Evolutionary conservation across 2,888 invertebrate genomes (phyloP).

Genomic region (Erebia epiphron): DNA sequence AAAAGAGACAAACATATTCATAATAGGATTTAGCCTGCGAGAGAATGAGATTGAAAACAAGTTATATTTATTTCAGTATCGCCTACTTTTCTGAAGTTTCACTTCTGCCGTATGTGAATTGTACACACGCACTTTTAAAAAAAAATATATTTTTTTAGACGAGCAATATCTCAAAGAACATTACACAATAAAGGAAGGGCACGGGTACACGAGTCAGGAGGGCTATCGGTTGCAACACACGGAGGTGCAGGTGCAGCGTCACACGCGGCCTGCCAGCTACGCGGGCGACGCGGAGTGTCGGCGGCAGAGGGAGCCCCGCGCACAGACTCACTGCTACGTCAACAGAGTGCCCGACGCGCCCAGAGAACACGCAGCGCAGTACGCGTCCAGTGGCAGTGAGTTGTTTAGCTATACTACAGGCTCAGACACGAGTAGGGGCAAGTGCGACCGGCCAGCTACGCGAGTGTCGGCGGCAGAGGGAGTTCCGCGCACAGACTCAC

Average conservation of each 20-base stretch:
- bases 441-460: constrained; percentile 67
- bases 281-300: constrained; percentile 59
- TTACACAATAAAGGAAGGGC: constrained; percentile 72
- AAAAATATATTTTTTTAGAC: constrained; percentile 52
- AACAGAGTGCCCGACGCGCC: constrained; percentile 51
- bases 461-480: constrained; percentile 48
- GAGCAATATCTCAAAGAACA: constrained; percentile 76
- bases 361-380: constrained; percentile 68
- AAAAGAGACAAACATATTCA: no score
- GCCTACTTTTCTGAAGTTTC: no score
- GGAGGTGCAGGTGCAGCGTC: constrained; percentile 67
- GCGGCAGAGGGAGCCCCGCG: constrained; percentile 44
- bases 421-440: no score
- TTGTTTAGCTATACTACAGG: neutral
- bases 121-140: neutral
- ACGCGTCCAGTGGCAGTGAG: constrained; percentile 87
- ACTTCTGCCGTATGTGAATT: neutral
- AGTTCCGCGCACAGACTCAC: constrained; percentile 44
- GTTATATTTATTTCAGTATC: no score
- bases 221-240: constrained; percentile 70
- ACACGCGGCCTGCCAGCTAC: constrained; percentile 71
- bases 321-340: constrained; percentile 49
- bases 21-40: no score
- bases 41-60: no score
- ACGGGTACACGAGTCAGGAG: constrained; percentile 69